Evolutionary conservation across 30 jellyfish, hydroid and myxozoan genomes (phyloP), one percentile per base, ranked within the genome.

Genomic region (Catostylus mosaicus): DNA sequence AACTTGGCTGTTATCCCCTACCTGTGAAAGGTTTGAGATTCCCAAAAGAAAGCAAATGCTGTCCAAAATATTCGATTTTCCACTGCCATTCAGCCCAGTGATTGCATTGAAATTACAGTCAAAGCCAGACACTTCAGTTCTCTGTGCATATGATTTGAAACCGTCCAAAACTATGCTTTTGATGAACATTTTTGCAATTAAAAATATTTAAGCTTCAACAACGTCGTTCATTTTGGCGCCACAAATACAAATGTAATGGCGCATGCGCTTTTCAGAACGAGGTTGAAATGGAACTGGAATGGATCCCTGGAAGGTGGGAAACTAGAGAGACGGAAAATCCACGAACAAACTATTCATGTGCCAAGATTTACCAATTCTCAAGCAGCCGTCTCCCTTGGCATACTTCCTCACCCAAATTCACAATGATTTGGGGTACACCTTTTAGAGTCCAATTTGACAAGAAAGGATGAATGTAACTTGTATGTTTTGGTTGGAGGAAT

Each of bases 21-120:
- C 99, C 89, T 93, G 97, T 10, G 90, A 27, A 19, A 93, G 68
- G 57, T 93, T 93, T 0, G 99, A 77, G 43, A 93, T 93, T 20
- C 99, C 99, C 19, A 93, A 90, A 33, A 93, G 84, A 71, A 93
- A 93, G 87, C 99, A 93, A 29, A 93, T 93, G 43, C 97, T 88
- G 75, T 93, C 99, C 51, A 93, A 82, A 26, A 93, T 93, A 50
- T 93, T 93, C 66, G 99, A 93, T 82, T 93, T 93, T 62, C 99
- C 99, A 81, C 97, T 87, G 26, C 99, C 99, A 84, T 93, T 93
- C 48, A 93, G 87, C 23, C 99, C 99, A 65, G 99, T 93, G 29
- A 93, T 93, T 16, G 99, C 99, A 70, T 93, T 93, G 33, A 93
- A 93, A 27, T 73, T 73, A 35, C 88, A 96, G 75, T 93, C 99